Evolutionary conservation across 1,140 invertebrate species (phyloP), one percentile per base, ranked within the genome.

Genomic region (Lepidostoma basale): DNA sequence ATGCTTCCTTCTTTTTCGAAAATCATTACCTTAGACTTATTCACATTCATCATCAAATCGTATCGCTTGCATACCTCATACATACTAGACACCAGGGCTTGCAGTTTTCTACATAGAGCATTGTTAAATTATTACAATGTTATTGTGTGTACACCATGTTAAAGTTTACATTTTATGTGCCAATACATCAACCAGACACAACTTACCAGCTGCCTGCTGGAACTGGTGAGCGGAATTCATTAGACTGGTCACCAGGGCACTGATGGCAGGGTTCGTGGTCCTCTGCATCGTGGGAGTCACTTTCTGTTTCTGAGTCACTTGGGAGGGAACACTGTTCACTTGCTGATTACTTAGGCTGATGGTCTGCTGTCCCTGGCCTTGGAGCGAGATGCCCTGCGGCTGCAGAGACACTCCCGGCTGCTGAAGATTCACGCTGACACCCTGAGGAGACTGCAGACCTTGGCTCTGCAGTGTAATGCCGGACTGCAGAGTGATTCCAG

Each of bases 201-300:
- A 74, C 72, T 69, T 78, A 85, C 85, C 84, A 73, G 83, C 84
- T 77, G 84, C 85, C 76, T 89, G 88, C 76, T 89, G 88, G 76
- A 90, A 91, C 75, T 92, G 89, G 77, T 91, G 89, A 33, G 89
- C 89, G 28, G 89, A 91, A 77, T 92, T 91, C 89, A 91, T 91
- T 9, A 92, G 85, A 75, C 89, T 91, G 67, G 87, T 91, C 42
- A 89, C 89, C 69, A 92, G 85, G 66, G 90, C 90, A 76, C 85
- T 91, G 70, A 91, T 91, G 49, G 89, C 89, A 25, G 89, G 85
- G 77, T 90, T 90, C 67, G 85, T 87, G n/a, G 87, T 85, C 73
- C 88, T 82, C 62, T 88, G 86, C 74, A 88, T 88, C 60, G 84
- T 83, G 63, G 84, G 83, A 12, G 82, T 80, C 28, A 85, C 82